Percentiles rank a stretch among this genome's conserved stretches.
Evolutionary conservation across 2,888 invertebrate genomes (phyloP).

Genomic region (Stenurella melanura): DNA sequence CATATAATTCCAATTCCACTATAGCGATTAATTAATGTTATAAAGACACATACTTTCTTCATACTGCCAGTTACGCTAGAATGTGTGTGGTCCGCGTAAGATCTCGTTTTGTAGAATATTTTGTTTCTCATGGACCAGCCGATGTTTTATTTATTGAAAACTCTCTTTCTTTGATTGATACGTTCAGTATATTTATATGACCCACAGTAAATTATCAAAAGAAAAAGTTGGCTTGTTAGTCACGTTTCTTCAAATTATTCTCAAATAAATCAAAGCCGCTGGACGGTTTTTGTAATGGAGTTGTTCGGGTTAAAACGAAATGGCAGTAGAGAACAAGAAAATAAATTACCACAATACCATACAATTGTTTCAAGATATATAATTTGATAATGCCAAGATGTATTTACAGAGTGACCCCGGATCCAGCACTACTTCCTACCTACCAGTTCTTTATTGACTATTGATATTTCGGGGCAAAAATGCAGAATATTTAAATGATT

Average conservation of each 20-base stretch:
- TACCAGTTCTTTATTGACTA: too few relatives aligned
- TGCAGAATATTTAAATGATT: too few relatives aligned
- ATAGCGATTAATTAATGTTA: conserved; percentile 11
- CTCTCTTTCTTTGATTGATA: conserved; percentile 45
- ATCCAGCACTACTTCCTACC: too few relatives aligned
- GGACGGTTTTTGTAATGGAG: conserved; percentile 29
- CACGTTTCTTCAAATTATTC: conserved; percentile 39
- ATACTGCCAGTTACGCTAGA: not conserved
- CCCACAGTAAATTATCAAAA: conserved; percentile 36
- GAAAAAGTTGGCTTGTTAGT: conserved; percentile 40
- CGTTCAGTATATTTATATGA: conserved; percentile 38
- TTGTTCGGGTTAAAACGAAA: conserved; percentile 4
- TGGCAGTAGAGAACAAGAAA: not conserved
- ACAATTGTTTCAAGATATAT: too few relatives aligned
- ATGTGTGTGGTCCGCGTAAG: conserved; percentile 35
- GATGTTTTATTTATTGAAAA: conserved; percentile 44
- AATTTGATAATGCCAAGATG: too few relatives aligned
- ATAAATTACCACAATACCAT: too few relatives aligned
- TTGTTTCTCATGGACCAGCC: conserved; percentile 39
- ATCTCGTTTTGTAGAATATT: conserved; percentile 37
- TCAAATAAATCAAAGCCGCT: conserved; percentile 40
- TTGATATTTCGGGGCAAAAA: too few relatives aligned
- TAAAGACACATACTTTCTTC: conserved; percentile 7
- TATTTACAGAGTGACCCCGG: too few relatives aligned
- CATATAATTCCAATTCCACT: conserved; percentile 14